phyloP scores from a whole-genome alignment of 2,113 vertebrate species.

The Ciconia boyciana region DNA sequence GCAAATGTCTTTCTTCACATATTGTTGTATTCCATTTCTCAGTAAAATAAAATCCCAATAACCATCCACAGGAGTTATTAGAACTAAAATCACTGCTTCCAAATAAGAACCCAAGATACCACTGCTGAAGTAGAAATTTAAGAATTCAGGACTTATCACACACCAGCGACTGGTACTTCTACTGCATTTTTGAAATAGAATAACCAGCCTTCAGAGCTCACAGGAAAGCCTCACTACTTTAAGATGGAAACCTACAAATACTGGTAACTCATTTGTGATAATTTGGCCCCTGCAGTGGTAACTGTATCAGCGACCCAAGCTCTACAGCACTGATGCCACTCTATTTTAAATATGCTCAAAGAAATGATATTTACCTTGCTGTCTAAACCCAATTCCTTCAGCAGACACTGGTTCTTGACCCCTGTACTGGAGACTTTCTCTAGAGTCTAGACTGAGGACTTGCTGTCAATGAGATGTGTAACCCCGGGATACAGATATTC shows the following conservation, averaged over 20 bases:
- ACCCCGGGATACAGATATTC: background rate
- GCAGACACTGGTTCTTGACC: background rate
- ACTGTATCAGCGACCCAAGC: background rate
- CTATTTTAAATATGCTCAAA: background rate
- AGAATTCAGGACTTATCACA: background rate
- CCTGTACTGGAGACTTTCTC: background rate
- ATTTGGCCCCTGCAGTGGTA: background rate
- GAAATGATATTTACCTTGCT: background rate
- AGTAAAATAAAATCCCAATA: background rate
- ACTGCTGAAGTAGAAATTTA: background rate
- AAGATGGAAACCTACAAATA: background rate
- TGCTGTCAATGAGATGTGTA: background rate
- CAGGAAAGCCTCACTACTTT: background rate
- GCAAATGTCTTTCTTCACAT: background rate
- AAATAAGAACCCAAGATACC: background rate
- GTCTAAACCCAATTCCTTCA: background rate
- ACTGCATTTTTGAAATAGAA: background rate
- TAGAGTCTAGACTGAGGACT: background rate
- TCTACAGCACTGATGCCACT: rapidly evolving
- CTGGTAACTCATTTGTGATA: background rate
- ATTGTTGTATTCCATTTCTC: background rate
- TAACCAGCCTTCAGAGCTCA: background rate
- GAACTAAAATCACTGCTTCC: background rate
- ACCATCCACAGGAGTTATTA: background rate
- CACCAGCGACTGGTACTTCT: background rate